Evolutionary conservation across 2,797 vertebrate species (phyloP).

Genomic region (Calcarius lapponicus): DNA sequence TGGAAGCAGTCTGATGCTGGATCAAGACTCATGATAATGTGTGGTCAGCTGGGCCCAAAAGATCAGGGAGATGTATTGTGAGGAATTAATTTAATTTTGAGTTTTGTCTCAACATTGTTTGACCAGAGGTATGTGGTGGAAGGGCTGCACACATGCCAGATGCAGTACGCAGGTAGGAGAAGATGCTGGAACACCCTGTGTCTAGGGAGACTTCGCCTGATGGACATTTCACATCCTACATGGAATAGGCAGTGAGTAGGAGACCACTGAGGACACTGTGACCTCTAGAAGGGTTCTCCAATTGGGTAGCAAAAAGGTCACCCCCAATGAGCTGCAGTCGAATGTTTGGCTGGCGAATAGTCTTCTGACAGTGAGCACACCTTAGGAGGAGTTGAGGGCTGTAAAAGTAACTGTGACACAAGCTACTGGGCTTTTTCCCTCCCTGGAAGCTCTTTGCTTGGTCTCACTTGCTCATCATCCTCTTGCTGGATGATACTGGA

Average conservation of each 20-base stretch:
- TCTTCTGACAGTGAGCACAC: no score
- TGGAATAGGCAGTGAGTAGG: neutral
- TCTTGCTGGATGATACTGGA: neutral
- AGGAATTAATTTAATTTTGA: neutral
- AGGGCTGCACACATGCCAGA: neutral
- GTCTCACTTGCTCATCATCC: accelerated
- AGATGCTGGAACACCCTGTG: neutral
- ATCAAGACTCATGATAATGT: neutral
- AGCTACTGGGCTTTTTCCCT: neutral
- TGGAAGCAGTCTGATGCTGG: neutral
- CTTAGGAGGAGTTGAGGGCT: neutral
- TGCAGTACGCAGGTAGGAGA: neutral
- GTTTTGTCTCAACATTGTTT: neutral
- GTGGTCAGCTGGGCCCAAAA: neutral
- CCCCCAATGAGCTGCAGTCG: accelerated
- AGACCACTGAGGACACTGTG: no score
- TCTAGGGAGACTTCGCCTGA: neutral
- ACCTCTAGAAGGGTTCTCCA: no score
- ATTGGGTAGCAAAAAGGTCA: no score
- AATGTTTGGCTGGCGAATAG: neutral
- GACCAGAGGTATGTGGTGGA: no score
- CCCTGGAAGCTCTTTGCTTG: neutral
- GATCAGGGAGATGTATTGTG: neutral
- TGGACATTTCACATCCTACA: accelerated
- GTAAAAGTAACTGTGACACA: neutral